Evolutionary conservation across 92 coral and sea anemone genomes (phyloP), one percentile per base, ranked within the genome.

Genomic region (Bergia sp.): DNA sequence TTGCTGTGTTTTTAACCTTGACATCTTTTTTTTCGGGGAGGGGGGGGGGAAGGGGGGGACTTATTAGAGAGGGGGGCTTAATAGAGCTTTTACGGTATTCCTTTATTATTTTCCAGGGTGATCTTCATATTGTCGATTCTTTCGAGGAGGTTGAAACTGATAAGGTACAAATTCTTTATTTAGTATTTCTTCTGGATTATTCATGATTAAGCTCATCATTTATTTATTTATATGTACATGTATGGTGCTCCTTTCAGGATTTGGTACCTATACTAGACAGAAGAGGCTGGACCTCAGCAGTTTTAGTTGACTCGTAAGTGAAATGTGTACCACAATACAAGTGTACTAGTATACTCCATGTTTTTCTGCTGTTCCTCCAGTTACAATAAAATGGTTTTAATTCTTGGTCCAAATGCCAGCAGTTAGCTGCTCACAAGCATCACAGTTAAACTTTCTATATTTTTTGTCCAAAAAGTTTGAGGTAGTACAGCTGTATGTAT

Each of bases 241-340:
- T 15, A 3, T 61, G 21, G 3, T 20, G 67, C 67, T 61, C 29
- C 37, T 74, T 87, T 75, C 85, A 96, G 99, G 98, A 95, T 76
- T 82, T 96, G 53, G 88, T 94, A 41, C 95, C 96, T 12, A 75
- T 93, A 80, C 75, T 97, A 49, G 98, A 95, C 12, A 91, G 87
- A 72, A 89, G 89, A 86, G 95, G 96, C 47, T 97, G 99, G 99
- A 93, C 88, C 4, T 92, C 98, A 78, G 97, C 96, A 76, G 96
- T 97, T 38, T 89, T 97, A 21, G 99, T 97, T 79, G 99, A 97
- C 92, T 90, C 93, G 99, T 97, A 93, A 90, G 95, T 65, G 23
- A 8, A 6, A 21, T 20, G 61, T 16, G 12, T 76, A 61, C 21
- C 3, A 61, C 21, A 20, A 5, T 20, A 61, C 23, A 67, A 67